Evolutionary conservation across 2,888 invertebrate genomes (phyloP), one percentile per base, ranked within the genome.

Genomic region (Dione juno): DNA sequence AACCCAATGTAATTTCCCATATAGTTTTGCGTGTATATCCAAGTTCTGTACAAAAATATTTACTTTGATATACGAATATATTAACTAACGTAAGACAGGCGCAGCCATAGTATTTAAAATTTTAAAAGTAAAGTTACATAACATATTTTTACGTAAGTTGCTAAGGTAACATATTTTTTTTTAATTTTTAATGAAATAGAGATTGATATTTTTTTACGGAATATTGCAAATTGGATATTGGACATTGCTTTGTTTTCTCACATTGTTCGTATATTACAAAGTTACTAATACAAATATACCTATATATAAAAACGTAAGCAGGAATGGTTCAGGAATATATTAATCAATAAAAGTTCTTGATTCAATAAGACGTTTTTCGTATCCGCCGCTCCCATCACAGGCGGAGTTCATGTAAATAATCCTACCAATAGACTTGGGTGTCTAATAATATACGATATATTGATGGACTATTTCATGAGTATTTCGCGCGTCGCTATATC

Each of bases 341-440:
- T 57, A 41, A 19, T 48, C 40, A 41, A 66, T 35, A 53, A 66
- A 54, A 37, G 21, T 28, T 67, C 58, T 37, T 58, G 41, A 58
- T 9, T 58, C 66, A 67, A 67, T 61, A 61, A 67, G 52, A 40
- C 54, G 54, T 35, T 59, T 50, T 59, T 58, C 59, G 58, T 67
- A 59, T 59, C 52, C 40, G 50, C 50, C 58, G 48, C 52, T 67
- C 50, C 67, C 67, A 67, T 64, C 48, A 19, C 64, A 37, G 58
- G 10, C 48, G 59, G 21, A 59, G 41, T 67, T 59, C 67, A 52
- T 41, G 52, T 58, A 50, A 59, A 59, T 67, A 52, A 59, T 59
- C 28, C 59, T 35, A 50, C 48, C 64, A 64, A 64, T 50, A 64
- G 35, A 64, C 64, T 16, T 14, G 16, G 28, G n/a, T 14, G 13